Evolutionary conservation across 2,888 invertebrate genomes (phyloP), one percentile per base, ranked within the genome.

Genomic region (Pediacus dermestoides): DNA sequence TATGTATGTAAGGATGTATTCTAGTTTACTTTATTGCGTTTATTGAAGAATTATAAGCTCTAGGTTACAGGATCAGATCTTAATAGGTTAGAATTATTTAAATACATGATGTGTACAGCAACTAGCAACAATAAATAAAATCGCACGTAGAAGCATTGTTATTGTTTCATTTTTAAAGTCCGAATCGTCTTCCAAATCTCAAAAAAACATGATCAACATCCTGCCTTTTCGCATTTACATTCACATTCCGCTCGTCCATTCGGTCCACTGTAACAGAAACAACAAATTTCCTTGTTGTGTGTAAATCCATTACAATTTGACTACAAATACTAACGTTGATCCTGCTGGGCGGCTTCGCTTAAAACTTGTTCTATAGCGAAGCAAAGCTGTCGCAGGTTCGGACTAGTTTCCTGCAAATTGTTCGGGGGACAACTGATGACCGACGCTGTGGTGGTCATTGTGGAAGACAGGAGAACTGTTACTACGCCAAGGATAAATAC

Each of bases 121-220:
- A n/a, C n/a, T n/a, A n/a, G n/a, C n/a, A n/a, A n/a, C n/a, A n/a
- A 28, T 11, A 28, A 28, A 28, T n/a, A n/a, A n/a, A n/a, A n/a
- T n/a, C n/a, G n/a, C n/a, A n/a, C n/a, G n/a, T 3, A 28, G 28
- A 28, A 28, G 13, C 28, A 11, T 28, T 28, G 9, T 11, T 28
- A 10, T 4, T 7, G n/a, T 27, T 15, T 14, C 30, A 34, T 41
- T 25, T 44, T 56, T 55, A 48, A 26, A 51, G 33, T 39, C 57
- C 56, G 40, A 53, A 50, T 65, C 85, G 80, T 66, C 85, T 81
- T 37, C 91, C 91, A 67, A 91, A 91, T 60, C 90, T 83, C 57
- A 91, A 78, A 73, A 91, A 91, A 37, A 90, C 88, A 70, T 91
- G 91, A 59, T 90, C 89, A 31, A 89, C 85, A 71, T 91, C 90